These are phyloP conservation scores for Ashinkailepas kermadecensis DNA, from an alignment of 2,888 invertebrate genomes.

Conservation along the genomic window DNA sequence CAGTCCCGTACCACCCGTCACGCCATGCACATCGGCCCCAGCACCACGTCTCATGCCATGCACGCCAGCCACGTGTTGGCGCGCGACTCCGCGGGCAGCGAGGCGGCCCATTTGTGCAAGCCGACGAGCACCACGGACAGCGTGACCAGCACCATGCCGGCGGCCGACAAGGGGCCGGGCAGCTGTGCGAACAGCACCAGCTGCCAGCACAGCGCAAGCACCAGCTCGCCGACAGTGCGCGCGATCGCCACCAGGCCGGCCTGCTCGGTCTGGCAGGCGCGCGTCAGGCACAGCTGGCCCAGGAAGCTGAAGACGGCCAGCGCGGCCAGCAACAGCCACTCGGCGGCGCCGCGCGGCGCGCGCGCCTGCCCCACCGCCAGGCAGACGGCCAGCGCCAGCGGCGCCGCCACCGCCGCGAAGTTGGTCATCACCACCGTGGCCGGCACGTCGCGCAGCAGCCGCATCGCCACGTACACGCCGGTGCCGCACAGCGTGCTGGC, in stretches of 20 bases:
- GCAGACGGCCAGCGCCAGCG: slow-evolving; percentile 29
- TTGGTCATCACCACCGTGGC: slow-evolving; percentile 32
- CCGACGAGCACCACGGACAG: slow-evolving; percentile 31
- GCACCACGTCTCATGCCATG: no score
- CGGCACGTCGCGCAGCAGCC: slow-evolving; percentile 30
- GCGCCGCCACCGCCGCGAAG: slow-evolving; percentile 29
- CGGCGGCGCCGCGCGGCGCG: slow-evolving; percentile 28
- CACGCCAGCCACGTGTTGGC: no score
- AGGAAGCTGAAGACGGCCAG: slow-evolving; percentile 78
- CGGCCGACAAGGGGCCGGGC: slow-evolving; percentile 27
- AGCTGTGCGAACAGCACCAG: slow-evolving; percentile 30
- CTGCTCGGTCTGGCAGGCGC: slow-evolving; percentile 81
- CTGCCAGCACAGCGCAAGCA: slow-evolving; percentile 34
- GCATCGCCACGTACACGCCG: slow-evolving; percentile 50
- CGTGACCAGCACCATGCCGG: slow-evolving; percentile 30
- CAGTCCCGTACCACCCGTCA: no score
- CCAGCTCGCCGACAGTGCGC: slow-evolving; percentile 42
- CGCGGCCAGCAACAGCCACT: slow-evolving; percentile 31
- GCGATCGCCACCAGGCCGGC: slow-evolving; percentile 88
- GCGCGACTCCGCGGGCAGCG: background rate
- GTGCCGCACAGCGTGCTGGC: slow-evolving; percentile 80
- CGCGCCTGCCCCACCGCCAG: slow-evolving; percentile 27
- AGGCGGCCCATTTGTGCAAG: slow-evolving; percentile 27
- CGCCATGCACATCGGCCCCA: no score
- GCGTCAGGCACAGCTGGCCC: slow-evolving; percentile 79